phyloP scores from a whole-genome alignment of 2,888 invertebrate genomes.

The Himalopsyche japonica region DNA sequence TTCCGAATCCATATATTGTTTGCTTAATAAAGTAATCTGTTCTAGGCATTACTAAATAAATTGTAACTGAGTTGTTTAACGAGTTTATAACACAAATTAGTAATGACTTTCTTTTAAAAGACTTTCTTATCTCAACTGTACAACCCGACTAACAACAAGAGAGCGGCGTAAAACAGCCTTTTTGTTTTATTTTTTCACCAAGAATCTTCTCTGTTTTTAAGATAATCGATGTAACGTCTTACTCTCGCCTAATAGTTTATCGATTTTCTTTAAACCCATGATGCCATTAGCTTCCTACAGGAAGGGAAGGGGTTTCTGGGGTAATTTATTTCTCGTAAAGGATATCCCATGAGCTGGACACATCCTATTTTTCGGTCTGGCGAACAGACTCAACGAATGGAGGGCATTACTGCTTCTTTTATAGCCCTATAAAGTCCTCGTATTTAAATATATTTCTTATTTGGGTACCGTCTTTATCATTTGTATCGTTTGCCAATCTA shows the following conservation, averaged over 20 bases:
- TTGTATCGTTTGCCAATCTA: background rate
- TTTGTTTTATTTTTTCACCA: no score
- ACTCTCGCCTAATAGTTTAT: background rate
- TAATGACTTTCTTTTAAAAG: no score
- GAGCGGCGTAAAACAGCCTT: no score
- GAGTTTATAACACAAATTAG: no score
- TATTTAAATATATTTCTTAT: background rate
- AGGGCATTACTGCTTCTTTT: background rate
- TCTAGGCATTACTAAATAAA: no score
- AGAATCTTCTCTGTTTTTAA: no score
- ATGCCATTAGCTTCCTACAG: background rate
- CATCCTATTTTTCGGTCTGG: constrained; percentile 1
- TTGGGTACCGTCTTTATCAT: background rate
- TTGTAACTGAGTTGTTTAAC: no score
- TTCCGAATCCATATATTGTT: no score
- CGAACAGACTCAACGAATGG: background rate
- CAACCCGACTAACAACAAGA: no score
- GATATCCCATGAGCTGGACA: background rate
- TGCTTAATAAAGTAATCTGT: no score
- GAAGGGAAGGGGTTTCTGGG: background rate
- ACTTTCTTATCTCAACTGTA: no score
- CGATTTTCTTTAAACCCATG: background rate
- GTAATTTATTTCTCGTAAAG: background rate
- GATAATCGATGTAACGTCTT: no score
- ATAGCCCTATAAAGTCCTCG: background rate